phyloP scores from a whole-genome alignment of 2,888 invertebrate species.

The Amblyjoppa fuscipennis region DNA sequence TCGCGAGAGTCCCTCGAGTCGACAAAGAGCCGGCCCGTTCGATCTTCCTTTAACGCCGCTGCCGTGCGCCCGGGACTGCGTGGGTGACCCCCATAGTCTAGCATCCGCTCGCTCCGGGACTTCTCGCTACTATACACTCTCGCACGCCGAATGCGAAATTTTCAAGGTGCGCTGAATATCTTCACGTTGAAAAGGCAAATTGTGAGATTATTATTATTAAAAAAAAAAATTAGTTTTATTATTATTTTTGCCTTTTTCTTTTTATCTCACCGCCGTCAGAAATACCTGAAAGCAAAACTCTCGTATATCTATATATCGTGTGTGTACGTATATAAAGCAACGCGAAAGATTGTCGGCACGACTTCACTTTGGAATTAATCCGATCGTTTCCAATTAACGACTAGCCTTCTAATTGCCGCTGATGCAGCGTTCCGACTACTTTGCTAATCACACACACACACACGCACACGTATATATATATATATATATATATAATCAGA shows the following conservation, averaged over 20 bases:
- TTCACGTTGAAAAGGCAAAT: conserved; percentile 4
- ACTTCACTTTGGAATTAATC: conserved; percentile 38
- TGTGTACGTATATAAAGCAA: not conserved
- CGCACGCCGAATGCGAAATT: not conserved
- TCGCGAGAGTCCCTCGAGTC: conserved; percentile 44
- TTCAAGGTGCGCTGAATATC: conserved; percentile 25
- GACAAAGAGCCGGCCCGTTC: conserved; percentile 53
- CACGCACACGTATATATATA: too few relatives aligned
- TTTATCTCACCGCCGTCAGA: not conserved
- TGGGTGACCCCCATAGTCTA: conserved; percentile 63
- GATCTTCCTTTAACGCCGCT: conserved; percentile 44
- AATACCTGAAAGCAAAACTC: not conserved
- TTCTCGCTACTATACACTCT: not conserved
- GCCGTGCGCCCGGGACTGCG: conserved; percentile 44
- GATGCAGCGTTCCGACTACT: conserved; percentile 31
- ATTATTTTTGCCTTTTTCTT: not conserved
- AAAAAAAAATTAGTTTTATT: too few relatives aligned
- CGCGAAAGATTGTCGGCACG: not conserved
- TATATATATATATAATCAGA: conserved; percentile 6
- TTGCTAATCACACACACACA: conserved; percentile 58
- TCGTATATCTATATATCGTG: not conserved
- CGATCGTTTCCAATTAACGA: conserved; percentile 60
- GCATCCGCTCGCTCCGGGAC: conserved; percentile 50
- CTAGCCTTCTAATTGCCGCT: conserved; percentile 36
- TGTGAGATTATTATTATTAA: not conserved